Evolutionary conservation across 2,797 vertebrate species (phyloP).

Genomic region (Tachyglossus aculeatus): DNA sequence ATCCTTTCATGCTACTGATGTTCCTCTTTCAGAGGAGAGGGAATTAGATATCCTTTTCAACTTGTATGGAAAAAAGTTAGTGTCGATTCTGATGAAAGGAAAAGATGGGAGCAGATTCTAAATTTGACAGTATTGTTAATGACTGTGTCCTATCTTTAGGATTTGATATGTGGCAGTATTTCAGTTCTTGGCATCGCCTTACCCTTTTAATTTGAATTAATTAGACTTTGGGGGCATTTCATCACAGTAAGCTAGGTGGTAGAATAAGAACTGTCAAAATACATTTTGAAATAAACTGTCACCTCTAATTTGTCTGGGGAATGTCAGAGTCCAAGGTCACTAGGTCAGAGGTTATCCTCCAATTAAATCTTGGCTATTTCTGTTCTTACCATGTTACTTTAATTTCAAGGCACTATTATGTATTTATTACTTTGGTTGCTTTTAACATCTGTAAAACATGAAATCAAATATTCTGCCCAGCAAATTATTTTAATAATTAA

Average conservation of each 20-base stretch:
- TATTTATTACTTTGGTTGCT: too few relatives aligned
- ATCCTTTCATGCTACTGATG: slow-evolving; percentile 2
- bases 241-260: background rate
- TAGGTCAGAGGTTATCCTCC: too few relatives aligned
- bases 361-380: too few relatives aligned
- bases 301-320: too few relatives aligned
- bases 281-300: background rate
- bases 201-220: background rate
- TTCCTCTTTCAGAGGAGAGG: background rate
- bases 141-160: background rate
- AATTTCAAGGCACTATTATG: background rate
- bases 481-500: background rate
- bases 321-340: too few relatives aligned
- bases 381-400: background rate
- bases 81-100: background rate
- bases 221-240: background rate
- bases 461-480: too few relatives aligned
- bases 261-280: background rate
- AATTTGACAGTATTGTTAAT: background rate
- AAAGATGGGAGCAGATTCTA: background rate
- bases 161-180: background rate
- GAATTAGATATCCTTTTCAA: background rate
- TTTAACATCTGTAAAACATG: too few relatives aligned
- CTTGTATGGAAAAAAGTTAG: background rate
- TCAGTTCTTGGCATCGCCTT: background rate